phyloP scores from a whole-genome alignment of 2,888 invertebrate species.

The Hirudinaria manillensis region DNA sequence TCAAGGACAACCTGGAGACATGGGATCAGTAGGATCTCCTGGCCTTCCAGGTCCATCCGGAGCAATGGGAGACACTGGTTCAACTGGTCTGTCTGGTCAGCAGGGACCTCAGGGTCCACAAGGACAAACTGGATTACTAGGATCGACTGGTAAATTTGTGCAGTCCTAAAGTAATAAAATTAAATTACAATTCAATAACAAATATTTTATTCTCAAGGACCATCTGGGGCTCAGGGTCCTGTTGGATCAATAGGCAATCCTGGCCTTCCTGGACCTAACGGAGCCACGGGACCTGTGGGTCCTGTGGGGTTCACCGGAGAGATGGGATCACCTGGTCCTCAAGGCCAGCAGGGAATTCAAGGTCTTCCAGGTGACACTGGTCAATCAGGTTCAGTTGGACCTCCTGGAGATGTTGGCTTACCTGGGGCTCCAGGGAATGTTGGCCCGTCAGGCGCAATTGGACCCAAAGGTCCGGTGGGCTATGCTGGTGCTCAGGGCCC shows the following conservation, averaged over 20 bases:
- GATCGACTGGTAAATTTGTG: neutral
- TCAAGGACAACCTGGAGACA: constrained; percentile 26
- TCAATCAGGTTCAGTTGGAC: constrained; percentile 34
- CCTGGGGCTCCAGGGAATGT: constrained; percentile 36
- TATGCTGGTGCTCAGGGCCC: neutral
- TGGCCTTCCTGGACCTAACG: neutral
- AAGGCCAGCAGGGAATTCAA: constrained; percentile 8
- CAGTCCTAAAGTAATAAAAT: too few species aligned
- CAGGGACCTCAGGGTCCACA: constrained; percentile 31
- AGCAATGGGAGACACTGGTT: constrained; percentile 23
- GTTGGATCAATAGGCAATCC: constrained; percentile 41
- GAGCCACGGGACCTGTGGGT: constrained; percentile 11
- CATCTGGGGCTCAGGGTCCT: constrained; percentile 17
- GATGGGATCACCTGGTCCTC: constrained; percentile 5
- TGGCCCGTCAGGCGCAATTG: constrained; percentile 32
- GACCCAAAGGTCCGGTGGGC: constrained; percentile 32
- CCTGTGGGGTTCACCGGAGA: neutral
- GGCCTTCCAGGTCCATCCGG: constrained; percentile 33
- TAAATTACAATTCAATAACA: neutral
- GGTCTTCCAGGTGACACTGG: constrained; percentile 35
- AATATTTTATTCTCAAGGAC: neutral
- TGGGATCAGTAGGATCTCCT: constrained; percentile 29
- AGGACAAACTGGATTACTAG: constrained; percentile 31
- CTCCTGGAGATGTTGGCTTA: constrained; percentile 34
- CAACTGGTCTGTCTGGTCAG: constrained; percentile 32